phyloP scores from a whole-genome alignment of 2,113 vertebrate species.

The Toxostoma redivivum region DNA sequence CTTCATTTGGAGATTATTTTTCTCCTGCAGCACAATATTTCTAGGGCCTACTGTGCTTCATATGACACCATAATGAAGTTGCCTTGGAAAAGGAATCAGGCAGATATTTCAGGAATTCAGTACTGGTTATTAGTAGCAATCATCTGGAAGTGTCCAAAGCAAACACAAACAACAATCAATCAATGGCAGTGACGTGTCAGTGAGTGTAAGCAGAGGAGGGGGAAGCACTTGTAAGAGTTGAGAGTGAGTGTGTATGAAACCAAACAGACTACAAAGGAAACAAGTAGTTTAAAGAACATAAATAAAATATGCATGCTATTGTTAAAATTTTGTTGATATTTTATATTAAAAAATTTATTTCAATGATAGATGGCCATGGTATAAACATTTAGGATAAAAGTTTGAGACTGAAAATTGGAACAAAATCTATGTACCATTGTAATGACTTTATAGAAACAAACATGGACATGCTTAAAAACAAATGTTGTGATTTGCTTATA shows the following conservation, averaged over 20 bases:
- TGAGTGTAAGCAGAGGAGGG: neutral
- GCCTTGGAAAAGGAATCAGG: neutral
- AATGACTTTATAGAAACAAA: neutral
- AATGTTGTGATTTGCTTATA: neutral
- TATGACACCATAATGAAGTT: neutral
- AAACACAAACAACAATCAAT: constrained; percentile 53
- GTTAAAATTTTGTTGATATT: neutral
- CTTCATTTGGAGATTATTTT: neutral
- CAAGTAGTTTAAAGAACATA: neutral
- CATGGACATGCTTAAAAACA: neutral
- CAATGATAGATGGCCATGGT: neutral
- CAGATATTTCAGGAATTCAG: constrained; percentile 56
- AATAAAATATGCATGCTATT: neutral
- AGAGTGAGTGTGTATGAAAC: neutral
- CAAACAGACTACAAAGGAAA: neutral
- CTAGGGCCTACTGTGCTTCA: neutral
- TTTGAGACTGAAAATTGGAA: neutral
- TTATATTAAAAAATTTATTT: neutral
- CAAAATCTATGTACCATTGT: neutral
- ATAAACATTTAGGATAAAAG: neutral
- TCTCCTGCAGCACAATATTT: neutral
- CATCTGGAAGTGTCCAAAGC: constrained; percentile 45
- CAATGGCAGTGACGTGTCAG: neutral
- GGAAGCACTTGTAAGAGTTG: neutral
- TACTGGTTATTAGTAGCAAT: constrained; percentile 52